These are phyloP conservation scores for Cossypha caffra DNA, from an alignment of 2,797 vertebrate species.

Conservation along the genomic window DNA sequence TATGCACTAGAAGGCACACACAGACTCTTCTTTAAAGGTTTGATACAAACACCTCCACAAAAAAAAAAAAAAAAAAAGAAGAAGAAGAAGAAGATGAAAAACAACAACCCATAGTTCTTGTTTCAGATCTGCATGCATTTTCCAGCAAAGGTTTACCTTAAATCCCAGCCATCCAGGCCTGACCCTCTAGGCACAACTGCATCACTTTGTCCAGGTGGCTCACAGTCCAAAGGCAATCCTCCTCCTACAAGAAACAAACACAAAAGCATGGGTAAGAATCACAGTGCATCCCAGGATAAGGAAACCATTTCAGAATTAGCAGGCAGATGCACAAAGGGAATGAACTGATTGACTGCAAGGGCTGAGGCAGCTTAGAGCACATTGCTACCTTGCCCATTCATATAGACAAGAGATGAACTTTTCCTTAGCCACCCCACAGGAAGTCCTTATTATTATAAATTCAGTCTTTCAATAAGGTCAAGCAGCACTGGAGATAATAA, in stretches of 20 bases:
- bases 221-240: not conserved
- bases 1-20: not conserved
- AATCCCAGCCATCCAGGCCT: not conserved
- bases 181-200: not conserved
- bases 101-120: not conserved
- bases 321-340: not conserved
- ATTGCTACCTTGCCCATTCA: not conserved
- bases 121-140: not conserved
- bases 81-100: too few relatives aligned
- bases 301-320: not conserved
- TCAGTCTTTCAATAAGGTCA: not conserved
- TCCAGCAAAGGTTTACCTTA: conserved; percentile 43
- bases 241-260: not conserved
- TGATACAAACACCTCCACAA: not conserved
- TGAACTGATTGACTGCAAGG: not conserved
- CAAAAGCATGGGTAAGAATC: not conserved
- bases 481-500: not conserved
- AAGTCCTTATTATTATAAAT: not conserved
- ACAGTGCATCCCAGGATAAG: not conserved
- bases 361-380: not conserved
- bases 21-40: not conserved
- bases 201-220: not conserved
- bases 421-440: not conserved
- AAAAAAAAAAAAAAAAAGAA: too few relatives aligned
- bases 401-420: not conserved